Evolutionary conservation across 2,113 vertebrate species (phyloP).

Genomic region (Shinisaurus crocodilurus): DNA sequence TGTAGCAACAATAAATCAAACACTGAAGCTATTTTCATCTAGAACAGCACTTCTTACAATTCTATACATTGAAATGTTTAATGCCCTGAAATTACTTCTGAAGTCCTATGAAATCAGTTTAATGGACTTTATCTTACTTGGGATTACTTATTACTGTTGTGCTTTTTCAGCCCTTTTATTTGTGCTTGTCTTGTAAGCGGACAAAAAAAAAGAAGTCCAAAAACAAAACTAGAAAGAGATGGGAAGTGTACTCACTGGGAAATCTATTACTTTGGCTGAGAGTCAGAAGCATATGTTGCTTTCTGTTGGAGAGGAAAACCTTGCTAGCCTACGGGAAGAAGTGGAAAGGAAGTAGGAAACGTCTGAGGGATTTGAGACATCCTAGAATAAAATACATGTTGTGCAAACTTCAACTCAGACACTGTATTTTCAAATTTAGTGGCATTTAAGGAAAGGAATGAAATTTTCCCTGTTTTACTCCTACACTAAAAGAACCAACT

Average conservation of each 20-base stretch:
- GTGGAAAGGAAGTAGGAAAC: neutral
- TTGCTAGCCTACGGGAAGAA: neutral
- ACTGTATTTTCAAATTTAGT: neutral
- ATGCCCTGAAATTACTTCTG: neutral
- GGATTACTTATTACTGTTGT: slow-evolving; percentile 14
- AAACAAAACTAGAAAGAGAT: neutral
- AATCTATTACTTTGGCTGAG: slow-evolving; percentile 4
- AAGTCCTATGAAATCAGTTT: slow-evolving; percentile 16
- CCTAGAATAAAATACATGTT: slow-evolving; percentile 29
- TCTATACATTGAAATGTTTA: slow-evolving; percentile 14
- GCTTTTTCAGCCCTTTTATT: slow-evolving; percentile 16
- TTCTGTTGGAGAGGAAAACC: slow-evolving; percentile 26
- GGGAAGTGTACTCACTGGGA: neutral
- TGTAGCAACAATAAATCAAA: neutral
- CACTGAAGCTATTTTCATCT: neutral
- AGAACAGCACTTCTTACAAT: neutral
- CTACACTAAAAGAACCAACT: neutral
- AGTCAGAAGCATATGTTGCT: slow-evolving; percentile 22
- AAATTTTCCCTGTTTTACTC: slow-evolving; percentile 2
- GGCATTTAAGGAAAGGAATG: neutral
- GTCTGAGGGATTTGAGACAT: slow-evolving; percentile 14
- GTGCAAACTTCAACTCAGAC: slow-evolving; percentile 22
- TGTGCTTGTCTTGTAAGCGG: slow-evolving; percentile 11
- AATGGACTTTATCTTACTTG: slow-evolving; percentile 8
- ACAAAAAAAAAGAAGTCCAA: neutral